Evolutionary conservation across 2,888 invertebrate species (phyloP).

Genomic region (Thysanoteuthis rhombus): DNA sequence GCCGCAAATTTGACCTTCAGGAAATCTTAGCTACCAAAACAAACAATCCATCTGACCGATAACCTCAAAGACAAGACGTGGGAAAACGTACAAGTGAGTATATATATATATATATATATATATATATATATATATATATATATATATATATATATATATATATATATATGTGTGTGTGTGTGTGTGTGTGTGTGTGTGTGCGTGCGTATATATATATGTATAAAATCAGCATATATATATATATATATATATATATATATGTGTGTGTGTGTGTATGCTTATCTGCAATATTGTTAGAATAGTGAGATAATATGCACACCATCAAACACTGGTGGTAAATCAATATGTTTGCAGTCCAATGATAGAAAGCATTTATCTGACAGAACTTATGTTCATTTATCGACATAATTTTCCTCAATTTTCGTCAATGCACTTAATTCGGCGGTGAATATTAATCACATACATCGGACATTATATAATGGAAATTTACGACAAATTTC

Average conservation of each 20-base stretch:
- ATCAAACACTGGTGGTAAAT: too few relatives aligned
- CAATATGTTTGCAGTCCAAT: too few relatives aligned
- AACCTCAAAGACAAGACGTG: not conserved
- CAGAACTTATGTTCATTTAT: too few relatives aligned
- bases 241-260: slow-evolving; percentile 12
- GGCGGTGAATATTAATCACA: too few relatives aligned
- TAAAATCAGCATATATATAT: not conserved
- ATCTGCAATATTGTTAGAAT: too few relatives aligned
- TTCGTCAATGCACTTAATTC: too few relatives aligned
- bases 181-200: not conserved
- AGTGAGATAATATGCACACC: too few relatives aligned
- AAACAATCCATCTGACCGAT: not conserved
- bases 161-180: not conserved
- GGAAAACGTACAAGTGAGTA: not conserved
- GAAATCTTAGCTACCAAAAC: not conserved
- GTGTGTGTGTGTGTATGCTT: too few relatives aligned
- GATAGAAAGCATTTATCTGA: too few relatives aligned
- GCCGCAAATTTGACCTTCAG: not conserved
- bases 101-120: not conserved
- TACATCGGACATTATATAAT: too few relatives aligned
- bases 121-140: not conserved
- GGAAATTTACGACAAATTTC: too few relatives aligned
- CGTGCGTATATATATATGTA: not conserved
- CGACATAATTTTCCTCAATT: too few relatives aligned
- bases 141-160: not conserved